Evolutionary conservation across 2,797 vertebrate genomes (phyloP), one percentile per base, ranked within the genome.

Genomic region (Pangasius krempfi): DNA sequence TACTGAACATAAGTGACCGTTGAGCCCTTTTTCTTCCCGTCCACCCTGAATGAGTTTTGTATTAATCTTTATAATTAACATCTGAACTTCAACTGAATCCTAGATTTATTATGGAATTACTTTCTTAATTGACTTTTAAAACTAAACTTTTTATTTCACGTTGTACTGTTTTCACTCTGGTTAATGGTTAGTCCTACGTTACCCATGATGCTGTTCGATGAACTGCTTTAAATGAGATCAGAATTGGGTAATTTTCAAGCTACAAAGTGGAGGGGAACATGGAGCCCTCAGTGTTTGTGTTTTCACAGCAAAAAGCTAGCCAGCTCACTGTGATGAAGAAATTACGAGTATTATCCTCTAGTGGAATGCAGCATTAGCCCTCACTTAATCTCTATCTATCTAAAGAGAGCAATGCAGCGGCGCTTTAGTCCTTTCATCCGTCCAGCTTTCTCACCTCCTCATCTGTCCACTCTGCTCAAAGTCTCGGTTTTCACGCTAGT

Each of bases 1-100:
- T 70, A 87, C 81, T 89, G 73, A 87, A 78, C 89, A 89, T 47
- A 33, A 88, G 44, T 7, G 87, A 16, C 5, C 60, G 62, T 90
- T 75, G 92, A 90, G 50, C 92, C 66, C 52, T 30, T 62, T 50
- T 80, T 27, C 30, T 64, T 66, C 44, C 82, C 9, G 2, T 66
- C 82, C 56, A 40, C 20, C 22, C 33, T 3, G 33, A 60, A 44
- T 0, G 56, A 13, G 44, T 40, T 27, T n/a, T 5, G 13, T 27
- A 60, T 62, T 7, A 14, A 14, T 82, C 79, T 8, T 27, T 16
- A 44, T 18, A 58, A 81, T 37, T 10, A 13, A 37, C 18, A 56
- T 60, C 9, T 54, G n/a, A 40, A 14, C 56, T 16, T 81, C 6
- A 40, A 5, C 27, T 25, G 4, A 16, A 33, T 79, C 52, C n/a